Conservation (phyloP, 2,113 vertebrate genomes). For the Junco hyemalis region DNA sequence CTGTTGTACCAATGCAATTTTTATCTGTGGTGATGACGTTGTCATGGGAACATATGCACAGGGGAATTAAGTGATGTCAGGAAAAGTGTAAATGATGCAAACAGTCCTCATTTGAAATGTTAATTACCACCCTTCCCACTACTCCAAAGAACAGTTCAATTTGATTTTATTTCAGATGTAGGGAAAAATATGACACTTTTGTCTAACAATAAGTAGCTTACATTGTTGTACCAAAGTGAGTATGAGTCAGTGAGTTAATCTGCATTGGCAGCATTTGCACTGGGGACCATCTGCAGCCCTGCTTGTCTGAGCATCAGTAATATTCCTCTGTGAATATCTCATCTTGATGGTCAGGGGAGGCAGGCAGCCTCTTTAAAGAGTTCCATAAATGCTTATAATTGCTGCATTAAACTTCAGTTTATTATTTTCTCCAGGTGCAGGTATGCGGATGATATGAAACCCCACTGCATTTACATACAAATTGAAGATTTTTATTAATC, state of each 20-base stretch:
- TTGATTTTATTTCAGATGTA: conserved; percentile 56
- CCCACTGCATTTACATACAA: conserved; percentile 99
- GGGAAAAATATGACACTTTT: conserved; percentile 63
- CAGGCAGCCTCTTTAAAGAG: conserved; percentile 77
- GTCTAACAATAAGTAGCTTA: conserved; percentile 68
- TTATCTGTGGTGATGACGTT: conserved; percentile 61
- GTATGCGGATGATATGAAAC: conserved; percentile 97
- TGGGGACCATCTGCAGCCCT: conserved; percentile 68
- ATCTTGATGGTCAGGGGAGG: conserved; percentile 78
- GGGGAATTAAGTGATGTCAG: conserved; percentile 68
- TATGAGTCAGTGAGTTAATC: conserved; percentile 74
- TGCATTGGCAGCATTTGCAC: conserved; percentile 67
- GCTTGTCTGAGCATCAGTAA: conserved; percentile 75
- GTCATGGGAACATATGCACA: conserved; percentile 63
- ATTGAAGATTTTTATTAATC: conserved; percentile 99
- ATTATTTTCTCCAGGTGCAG: conserved; percentile 99
- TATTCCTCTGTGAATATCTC: conserved; percentile 77
- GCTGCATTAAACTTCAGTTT: conserved; percentile 98
- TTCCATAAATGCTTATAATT: conserved; percentile 99
- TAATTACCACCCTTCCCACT: conserved; percentile 34
- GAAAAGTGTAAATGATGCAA: conserved; percentile 69
- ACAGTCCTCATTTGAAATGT: conserved; percentile 57
- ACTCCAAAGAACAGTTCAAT: conserved; percentile 26
- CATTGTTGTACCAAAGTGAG: conserved; percentile 72
- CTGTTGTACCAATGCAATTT: conserved; percentile 51